Evolutionary conservation across 1,140 invertebrate genomes (phyloP), one percentile per base, ranked within the genome.

Genomic region (Pollicipes pollicipes): DNA sequence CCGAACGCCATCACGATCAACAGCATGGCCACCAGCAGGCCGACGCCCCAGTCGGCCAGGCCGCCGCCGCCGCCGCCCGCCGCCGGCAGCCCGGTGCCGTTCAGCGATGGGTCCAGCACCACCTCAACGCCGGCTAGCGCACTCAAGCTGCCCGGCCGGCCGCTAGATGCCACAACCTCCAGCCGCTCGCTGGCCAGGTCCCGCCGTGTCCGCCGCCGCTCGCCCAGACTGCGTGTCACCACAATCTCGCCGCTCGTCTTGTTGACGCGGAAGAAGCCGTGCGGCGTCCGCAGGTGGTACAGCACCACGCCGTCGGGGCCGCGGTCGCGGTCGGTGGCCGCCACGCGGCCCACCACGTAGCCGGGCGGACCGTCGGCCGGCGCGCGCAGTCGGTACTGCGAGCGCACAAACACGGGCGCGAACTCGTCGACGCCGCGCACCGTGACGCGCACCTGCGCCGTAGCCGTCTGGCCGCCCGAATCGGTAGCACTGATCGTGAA

Each of bases 401-500:
- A 84, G 77, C 94, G 88, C 0, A 87, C 88, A 77, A 98, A 97
- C 74, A 90, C 89, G 0, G 95, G 95, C 77, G 88, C 86, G 80
- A 90, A 97, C 80, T 97, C 95, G 79, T 98, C 95, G 73, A 87
- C 84, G 70, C 93, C 93, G 75, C 93, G 89, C 72, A 97, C 88
- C 77, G 92, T 88, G 0, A 97, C 85, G 70, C 88, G 83, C 0
- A 96, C 91, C 75, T 87, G 85, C 0, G 91, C 89, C 16, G 84
- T 85, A 0, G 89, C 85, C 30, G 82, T 84, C 78, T 86, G 85
- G 0, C 90, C 91, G 28, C 92, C 94, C 68, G 85, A 79, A 80
- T 97, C 95, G 13, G 84, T 89, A 0, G 92, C 93, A 73, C 84
- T 84, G 16, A 97, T 81, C 0, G 87, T 86, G 79, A 97, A 91